Percentiles rank a stretch among this genome's conserved stretches.
These are phyloP conservation scores for Ceryle rudis DNA, from an alignment of 2,797 vertebrate species.

Conservation along the genomic window DNA sequence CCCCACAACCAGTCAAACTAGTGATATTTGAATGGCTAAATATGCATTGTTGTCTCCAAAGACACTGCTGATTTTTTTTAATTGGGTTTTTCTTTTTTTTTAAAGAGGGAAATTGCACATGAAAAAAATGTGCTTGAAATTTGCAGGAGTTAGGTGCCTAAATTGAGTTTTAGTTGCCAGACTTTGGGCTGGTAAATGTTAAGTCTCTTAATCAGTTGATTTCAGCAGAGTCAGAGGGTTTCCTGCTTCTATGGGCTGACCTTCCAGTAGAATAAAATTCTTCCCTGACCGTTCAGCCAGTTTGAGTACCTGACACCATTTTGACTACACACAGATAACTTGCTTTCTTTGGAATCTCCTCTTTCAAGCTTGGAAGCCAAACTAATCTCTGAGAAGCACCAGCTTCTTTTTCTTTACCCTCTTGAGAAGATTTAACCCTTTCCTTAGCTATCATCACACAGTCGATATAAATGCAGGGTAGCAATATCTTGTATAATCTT, in stretches of 20 bases:
- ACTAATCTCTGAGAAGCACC: background rate
- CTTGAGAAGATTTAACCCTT: background rate
- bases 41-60: background rate
- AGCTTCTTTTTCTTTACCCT: background rate
- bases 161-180: background rate
- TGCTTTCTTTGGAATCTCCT: background rate
- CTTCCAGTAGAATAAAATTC: background rate
- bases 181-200: background rate
- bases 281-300: background rate
- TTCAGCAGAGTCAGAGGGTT: background rate
- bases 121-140: background rate
- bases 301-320: background rate
- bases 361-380: background rate
- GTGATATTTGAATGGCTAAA: background rate
- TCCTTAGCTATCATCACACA: background rate
- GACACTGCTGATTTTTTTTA: background rate
- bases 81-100: background rate
- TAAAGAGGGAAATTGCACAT: background rate
- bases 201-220: rapidly evolving
- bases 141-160: background rate
- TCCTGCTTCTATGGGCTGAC: background rate
- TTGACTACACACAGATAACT: background rate
- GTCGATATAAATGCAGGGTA: background rate
- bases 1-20: background rate
- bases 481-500: background rate